Base-by-base conservation (phyloP, 2,888 invertebrate genomes). In the Pardosa pseudoannulata region DNA sequence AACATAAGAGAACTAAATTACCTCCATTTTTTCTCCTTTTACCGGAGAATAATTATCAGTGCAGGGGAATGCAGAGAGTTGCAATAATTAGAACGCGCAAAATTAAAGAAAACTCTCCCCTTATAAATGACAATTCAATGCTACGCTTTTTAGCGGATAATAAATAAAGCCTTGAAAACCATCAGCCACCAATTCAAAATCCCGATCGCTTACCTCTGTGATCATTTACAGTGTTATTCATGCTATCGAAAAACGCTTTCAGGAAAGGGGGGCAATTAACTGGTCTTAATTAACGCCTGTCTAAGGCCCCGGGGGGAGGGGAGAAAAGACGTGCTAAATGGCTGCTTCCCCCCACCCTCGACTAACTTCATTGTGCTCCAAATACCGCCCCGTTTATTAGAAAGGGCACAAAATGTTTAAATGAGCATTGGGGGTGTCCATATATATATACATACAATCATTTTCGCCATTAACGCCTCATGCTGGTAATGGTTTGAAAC, bases 201-300 rank as follows among this genome's bases (percentile, higher is more conserved):
- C 36, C 67, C 31, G 32, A 67, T 67, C 67, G 36, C 23, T 65
- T 67, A 67, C 32, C 67, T 32, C 67, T 36, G 64, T 31, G 67
- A 67, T 67, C 67, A 67, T 67, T 67, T 67, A 32, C 67, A 19
- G 28, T 23, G 19, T 23, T 56, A 67, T 67, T 67, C 67, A 67
- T 36, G 32, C 83, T 78, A 83, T 78, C 83, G 76, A 83, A 83
- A 83, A 83, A 83, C 83, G 65, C 75, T 83, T 75, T 50, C 75
- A 32, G 71, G 64, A 82, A 76, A 76, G 41, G 78, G 41, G 50
- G 56, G 41, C 67, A 72, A 75, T 82, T 75, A 82, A 82, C 75
- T 62, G 82, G 62, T 76, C 71, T 83, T 83, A 83, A 83, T 83
- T 83, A 83, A 83, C 28, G 64, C 65, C 50, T n/a, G 32, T 67